Evolutionary conservation across 2,113 vertebrate species (phyloP).

Genomic region (Sorex fumeus): DNA sequence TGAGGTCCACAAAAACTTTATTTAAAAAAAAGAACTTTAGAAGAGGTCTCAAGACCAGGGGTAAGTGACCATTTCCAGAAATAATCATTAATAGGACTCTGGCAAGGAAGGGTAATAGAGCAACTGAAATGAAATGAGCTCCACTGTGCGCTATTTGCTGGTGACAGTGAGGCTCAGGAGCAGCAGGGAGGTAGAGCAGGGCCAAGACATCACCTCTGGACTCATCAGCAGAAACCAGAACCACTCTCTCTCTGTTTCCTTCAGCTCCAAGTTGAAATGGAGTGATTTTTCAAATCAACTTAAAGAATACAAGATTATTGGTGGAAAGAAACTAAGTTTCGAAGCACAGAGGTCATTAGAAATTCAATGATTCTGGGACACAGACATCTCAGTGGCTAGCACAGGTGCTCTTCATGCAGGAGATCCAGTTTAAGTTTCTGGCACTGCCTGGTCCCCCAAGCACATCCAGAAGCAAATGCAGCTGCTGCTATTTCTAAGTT

Average conservation of each 20-base stretch:
- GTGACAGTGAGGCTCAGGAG: no score
- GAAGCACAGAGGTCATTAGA: not conserved
- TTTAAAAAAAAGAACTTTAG: no score
- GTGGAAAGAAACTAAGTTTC: not conserved
- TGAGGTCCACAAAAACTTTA: no score
- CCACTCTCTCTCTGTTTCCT: not conserved
- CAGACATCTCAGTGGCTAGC: no score
- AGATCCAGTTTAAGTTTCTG: no score
- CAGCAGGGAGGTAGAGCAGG: accelerated
- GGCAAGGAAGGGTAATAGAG: no score
- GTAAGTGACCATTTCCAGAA: no score
- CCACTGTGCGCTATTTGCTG: no score
- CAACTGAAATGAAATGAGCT: not conserved
- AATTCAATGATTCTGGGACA: not conserved
- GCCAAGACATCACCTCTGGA: not conserved
- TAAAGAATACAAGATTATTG: not conserved
- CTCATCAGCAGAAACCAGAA: not conserved
- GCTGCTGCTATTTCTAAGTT: not conserved
- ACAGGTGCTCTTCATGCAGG: no score
- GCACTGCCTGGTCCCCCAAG: no score
- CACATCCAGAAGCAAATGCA: not conserved
- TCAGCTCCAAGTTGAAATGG: not conserved
- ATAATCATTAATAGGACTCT: no score
- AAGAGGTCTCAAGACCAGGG: no score
- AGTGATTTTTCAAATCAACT: not conserved